Evolutionary conservation across 1,140 invertebrate genomes (phyloP).

Genomic region (Trichonephila clavata): DNA sequence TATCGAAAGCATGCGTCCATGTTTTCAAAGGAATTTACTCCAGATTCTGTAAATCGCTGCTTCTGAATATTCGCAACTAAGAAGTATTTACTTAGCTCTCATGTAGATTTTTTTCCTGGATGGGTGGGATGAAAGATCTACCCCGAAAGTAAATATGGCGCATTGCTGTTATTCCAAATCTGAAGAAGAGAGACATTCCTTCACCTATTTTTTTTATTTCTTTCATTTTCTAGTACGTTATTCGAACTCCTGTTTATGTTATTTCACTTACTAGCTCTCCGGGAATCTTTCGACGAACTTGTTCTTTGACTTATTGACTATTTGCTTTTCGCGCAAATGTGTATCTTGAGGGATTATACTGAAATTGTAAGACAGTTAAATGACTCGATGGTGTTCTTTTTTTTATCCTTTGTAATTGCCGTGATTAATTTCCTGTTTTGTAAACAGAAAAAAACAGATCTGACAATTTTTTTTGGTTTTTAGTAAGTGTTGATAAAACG

Average conservation of each 20-base stretch:
- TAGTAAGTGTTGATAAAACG: too few relatives aligned
- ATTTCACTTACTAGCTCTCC: slow-evolving; percentile 48
- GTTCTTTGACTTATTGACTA: slow-evolving; percentile 50
- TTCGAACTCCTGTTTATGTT: slow-evolving; percentile 52
- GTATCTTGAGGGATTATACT: not conserved
- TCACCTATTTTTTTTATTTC: not conserved
- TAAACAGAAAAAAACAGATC: not conserved
- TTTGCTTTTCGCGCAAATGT: slow-evolving; percentile 40
- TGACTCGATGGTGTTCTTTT: not conserved
- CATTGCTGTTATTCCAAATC: slow-evolving; percentile 38
- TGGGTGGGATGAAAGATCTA: not conserved
- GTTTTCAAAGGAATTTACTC: not conserved
- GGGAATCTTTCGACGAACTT: not conserved
- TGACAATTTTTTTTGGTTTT: too few relatives aligned
- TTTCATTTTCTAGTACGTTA: slow-evolving; percentile 48
- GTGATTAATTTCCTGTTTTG: too few relatives aligned
- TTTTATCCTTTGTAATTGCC: too few relatives aligned
- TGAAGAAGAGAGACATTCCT: slow-evolving; percentile 33
- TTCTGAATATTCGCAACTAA: slow-evolving; percentile 19
- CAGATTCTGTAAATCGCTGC: not conserved
- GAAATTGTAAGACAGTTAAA: not conserved
- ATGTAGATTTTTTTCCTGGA: not conserved
- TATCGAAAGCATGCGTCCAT: slow-evolving; percentile 5
- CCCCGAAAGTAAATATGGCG: not conserved
- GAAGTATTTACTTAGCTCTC: slow-evolving; percentile 29